Evolutionary conservation across 35 echinoderm and acorn worm genomes (phyloP), one percentile per base, ranked within the genome.

Genomic region (Hemicentrotus pulcherrimus): DNA sequence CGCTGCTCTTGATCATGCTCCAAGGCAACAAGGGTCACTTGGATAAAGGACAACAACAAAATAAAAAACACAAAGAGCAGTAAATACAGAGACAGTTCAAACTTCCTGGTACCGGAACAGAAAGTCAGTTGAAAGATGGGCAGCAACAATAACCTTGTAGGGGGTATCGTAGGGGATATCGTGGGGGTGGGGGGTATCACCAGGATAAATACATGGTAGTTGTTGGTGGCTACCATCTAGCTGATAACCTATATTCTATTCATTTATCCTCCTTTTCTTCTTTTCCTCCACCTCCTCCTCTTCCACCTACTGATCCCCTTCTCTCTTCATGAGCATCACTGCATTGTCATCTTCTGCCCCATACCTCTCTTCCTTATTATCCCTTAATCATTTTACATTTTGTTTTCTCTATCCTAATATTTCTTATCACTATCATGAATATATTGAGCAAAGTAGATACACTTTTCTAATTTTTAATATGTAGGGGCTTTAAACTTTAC

Each of bases 1-100:
- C 88, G 12, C 88, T 41, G 88, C n/a, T 19, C 88, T 90, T 90
- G 88, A 90, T 90, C 88, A 15, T 45, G 12, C 88, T 90, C 88
- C 88, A 90, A 47, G 88, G 88, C 32, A 0, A 9, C 88, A 32
- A 90, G 88, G 19, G 88, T 90, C 32, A 90, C 88, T 90, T 9
- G 88, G 65, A 78, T 78, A 78, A 10, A 86, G 24, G 86, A 86
- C 14, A 31, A 31, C 1, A 86, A 32, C 24, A 85, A 30, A 85
- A 30, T 2, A 4, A 19, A 85, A 85, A 41, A 6, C 12, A 90
- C 19, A 90, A 15, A 88, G 86, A 32, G 35, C 52, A 11, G 16
- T 59, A 59, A 16, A 90, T 86, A 90, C n/a, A 59, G 52, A 90
- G n/a, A 35, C 46, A 90, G n/a, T 7, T 7, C 2, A 15, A 78